Percentiles rank a stretch among this genome's conserved stretches.
Evolutionary conservation across 2,888 invertebrate genomes (phyloP).

Genomic region (Agrochola macilenta): DNA sequence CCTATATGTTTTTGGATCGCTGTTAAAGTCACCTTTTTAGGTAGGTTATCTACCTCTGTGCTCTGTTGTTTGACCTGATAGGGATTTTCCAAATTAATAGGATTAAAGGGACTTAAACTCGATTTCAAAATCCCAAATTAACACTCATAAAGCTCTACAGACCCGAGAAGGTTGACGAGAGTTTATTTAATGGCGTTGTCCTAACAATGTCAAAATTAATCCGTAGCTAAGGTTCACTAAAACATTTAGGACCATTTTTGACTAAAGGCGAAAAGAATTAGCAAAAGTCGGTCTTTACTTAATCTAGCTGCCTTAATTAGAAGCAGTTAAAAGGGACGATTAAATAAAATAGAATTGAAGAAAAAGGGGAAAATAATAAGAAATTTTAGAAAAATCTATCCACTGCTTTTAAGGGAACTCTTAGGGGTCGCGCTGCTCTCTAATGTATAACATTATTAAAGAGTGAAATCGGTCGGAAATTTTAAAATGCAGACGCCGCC

Average conservation of each 20-base stretch:
- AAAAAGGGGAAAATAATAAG: constrained; percentile 4
- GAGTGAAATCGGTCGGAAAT: constrained; percentile 63
- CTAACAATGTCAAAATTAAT: constrained; percentile 31
- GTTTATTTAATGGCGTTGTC: not conserved
- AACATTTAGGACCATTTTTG: constrained; percentile 16
- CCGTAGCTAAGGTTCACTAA: constrained; percentile 16
- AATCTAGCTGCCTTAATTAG: constrained; percentile 26
- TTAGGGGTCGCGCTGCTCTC: constrained; percentile 1
- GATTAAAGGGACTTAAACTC: constrained; percentile 21
- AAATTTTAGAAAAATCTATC: not conserved
- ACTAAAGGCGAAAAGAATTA: not conserved
- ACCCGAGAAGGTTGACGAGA: constrained; percentile 8
- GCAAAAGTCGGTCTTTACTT: not conserved
- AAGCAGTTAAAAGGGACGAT: constrained; percentile 8
- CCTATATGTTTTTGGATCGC: not conserved
- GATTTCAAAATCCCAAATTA: constrained; percentile 24
- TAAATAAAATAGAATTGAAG: constrained; percentile 20
- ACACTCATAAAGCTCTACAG: constrained; percentile 12
- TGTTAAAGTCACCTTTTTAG: not conserved
- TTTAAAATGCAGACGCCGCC: constrained; percentile 59
- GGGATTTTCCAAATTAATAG: constrained; percentile 17
- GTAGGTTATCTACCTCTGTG: not conserved
- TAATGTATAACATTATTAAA: constrained; percentile 47
- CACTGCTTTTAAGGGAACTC: not conserved
- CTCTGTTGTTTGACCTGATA: constrained; percentile 1